Conservation (phyloP, 2,797 vertebrate species). For the Gadopsis marmoratus region DNA sequence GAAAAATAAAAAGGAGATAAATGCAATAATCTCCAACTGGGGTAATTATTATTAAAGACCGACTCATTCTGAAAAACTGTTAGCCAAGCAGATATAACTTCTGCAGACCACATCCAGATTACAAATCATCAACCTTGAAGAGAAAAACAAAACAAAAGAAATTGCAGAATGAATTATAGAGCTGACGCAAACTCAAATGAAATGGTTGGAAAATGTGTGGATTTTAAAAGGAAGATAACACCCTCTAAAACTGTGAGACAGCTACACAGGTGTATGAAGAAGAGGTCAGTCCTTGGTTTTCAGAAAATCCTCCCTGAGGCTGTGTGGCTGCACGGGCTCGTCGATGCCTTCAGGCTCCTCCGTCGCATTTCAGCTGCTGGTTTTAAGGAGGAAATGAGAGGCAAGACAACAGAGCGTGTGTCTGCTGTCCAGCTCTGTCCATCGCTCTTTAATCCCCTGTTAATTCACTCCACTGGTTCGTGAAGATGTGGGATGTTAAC, state of each 20-base stretch:
- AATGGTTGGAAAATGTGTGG: not conserved
- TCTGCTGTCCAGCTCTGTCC: conserved; percentile 11
- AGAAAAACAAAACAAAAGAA: too few relatives aligned
- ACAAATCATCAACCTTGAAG: not conserved
- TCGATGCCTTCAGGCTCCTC: conserved; percentile 21
- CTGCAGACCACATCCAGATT: not conserved
- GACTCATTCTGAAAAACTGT: conserved; percentile 5
- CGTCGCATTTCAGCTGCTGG: conserved; percentile 14
- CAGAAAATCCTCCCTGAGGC: conserved; percentile 17
- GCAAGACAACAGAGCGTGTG: conserved; percentile 14
- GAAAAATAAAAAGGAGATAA: not conserved
- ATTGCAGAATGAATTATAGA: conserved; percentile 13
- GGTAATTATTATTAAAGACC: conserved; percentile 9
- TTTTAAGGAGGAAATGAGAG: conserved; percentile 19
- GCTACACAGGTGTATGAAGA: conserved; percentile 2
- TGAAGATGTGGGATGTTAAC: conserved; percentile 6
- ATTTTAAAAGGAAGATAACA: not conserved
- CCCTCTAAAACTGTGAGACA: not conserved
- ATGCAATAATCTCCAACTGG: not conserved
- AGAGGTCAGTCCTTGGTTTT: not conserved
- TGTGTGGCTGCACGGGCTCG: not conserved
- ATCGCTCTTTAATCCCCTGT: not conserved
- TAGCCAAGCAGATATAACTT: conserved; percentile 1
- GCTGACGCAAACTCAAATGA: not conserved
- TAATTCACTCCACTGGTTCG: conserved; percentile 7